These are phyloP conservation scores for Eidolon helvum DNA, from an alignment of 2,113 vertebrate species.

Conservation along the genomic window DNA sequence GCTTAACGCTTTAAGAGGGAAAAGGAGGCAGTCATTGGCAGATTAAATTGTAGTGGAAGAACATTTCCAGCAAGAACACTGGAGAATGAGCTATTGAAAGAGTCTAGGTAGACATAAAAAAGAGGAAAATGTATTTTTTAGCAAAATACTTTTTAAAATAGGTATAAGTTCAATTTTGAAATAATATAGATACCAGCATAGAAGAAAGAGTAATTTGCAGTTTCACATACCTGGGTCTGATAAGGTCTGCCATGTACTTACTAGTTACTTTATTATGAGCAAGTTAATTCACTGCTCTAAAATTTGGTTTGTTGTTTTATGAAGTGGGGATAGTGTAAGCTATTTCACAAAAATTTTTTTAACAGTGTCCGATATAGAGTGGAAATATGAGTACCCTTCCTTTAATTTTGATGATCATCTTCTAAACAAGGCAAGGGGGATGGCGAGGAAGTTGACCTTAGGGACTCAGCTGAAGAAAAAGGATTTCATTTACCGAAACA, in stretches of 20 bases:
- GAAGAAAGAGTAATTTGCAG: not conserved
- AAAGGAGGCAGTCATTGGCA: not conserved
- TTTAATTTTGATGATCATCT: not conserved
- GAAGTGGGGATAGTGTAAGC: not conserved
- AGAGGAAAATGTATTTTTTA: not conserved
- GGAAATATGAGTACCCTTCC: not conserved
- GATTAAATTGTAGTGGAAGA: not conserved
- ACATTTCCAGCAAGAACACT: not conserved
- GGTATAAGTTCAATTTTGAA: not conserved
- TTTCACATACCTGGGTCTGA: not conserved
- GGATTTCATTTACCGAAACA: not conserved
- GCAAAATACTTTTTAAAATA: not conserved
- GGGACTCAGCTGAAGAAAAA: not conserved
- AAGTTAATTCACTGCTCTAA: not conserved
- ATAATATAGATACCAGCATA: not conserved
- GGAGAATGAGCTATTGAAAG: not conserved
- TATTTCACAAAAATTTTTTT: not conserved
- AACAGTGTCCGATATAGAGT: not conserved
- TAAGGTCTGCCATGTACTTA: not conserved
- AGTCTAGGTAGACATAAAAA: not conserved
- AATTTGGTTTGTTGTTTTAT: not conserved
- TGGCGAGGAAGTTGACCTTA: not conserved
- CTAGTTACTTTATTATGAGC: not conserved
- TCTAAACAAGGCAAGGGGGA: not conserved
- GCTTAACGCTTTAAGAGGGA: not conserved